phyloP scores from a whole-genome alignment of 37 sponge, comb jelly and placozoan genomes.

The Aplysina aerophoba region DNA sequence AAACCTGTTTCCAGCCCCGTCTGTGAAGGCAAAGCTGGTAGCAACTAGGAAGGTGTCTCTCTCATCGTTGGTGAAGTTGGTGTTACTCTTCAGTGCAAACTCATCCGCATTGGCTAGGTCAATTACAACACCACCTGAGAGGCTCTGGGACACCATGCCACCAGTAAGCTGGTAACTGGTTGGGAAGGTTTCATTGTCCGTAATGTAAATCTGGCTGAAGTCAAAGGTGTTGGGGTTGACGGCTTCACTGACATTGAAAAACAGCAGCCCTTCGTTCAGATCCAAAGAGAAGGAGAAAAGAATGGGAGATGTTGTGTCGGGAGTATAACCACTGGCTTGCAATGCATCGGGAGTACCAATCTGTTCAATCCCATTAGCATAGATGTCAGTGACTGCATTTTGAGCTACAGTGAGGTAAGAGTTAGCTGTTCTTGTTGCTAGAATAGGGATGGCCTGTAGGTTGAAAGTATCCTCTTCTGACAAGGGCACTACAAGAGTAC shows the following conservation, averaged over 20 bases:
- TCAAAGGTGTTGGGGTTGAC: constrained; percentile 54
- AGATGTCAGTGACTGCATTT: constrained; percentile 66
- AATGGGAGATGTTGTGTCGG: constrained; percentile 62
- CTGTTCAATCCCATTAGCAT: constrained; percentile 59
- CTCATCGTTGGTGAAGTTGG: constrained; percentile 51
- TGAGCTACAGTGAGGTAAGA: constrained; percentile 47
- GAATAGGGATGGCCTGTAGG: constrained; percentile 46
- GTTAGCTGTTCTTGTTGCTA: constrained; percentile 54
- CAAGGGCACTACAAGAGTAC: constrained; percentile 50
- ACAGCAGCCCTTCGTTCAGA: constrained; percentile 51
- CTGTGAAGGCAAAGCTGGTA: constrained; percentile 57
- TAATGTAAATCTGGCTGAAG: constrained; percentile 59
- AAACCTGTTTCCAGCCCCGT: constrained; percentile 66
- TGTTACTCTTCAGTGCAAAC: constrained; percentile 49
- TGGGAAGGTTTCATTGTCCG: constrained; percentile 46
- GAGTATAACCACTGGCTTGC: constrained; percentile 46
- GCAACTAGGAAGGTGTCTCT: constrained; percentile 61
- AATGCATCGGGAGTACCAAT: constrained; percentile 51
- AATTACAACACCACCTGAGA: constrained; percentile 36
- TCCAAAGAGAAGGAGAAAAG: constrained; percentile 63
- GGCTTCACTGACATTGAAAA: constrained; percentile 75
- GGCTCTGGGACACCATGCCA: constrained; percentile 35
- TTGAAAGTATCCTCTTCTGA: constrained; percentile 39
- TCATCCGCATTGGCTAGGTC: constrained; percentile 63
- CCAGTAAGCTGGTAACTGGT: constrained; percentile 73